Evolutionary conservation across 2,888 invertebrate species (phyloP), one percentile per base, ranked within the genome.

Genomic region (Lissocephala sabroskyi): DNA sequence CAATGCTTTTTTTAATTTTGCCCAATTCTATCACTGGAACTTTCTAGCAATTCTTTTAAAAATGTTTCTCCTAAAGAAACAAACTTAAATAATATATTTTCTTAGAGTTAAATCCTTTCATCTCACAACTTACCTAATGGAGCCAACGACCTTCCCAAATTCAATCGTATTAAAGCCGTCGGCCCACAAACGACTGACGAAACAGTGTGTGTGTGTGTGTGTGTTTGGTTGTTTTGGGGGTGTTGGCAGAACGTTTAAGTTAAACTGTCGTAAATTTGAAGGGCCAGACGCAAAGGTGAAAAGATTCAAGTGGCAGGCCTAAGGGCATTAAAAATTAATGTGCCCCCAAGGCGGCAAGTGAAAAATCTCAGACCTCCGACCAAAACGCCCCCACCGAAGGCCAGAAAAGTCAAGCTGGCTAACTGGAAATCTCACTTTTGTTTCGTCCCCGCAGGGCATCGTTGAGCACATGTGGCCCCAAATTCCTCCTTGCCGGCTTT

Each of bases 371-470:
- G 32, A 13, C 30, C n/a, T 32, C n/a, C n/a, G n/a, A n/a, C n/a
- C 30, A 26, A 26, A 26, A 30, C 9, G 10, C 28, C 23, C 40
- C 23, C 40, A 40, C 40, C 46, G 47, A 47, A 57, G 58, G 59
- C 54, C 63, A 54, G n/a, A 45, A 53, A 65, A 77, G 63, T 61
- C 59, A 61, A 63, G 10, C 18, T 29, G 28, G 11, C 23, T 36
- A 14, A 3, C 51, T 47, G 44, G 44, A 7, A 23, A 23, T 56
- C 56, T 59, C 50, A 51, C 54, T 66, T 60, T 56, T 46, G 45
- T 32, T 46, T 53, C 45, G 50, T 49, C 53, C 67, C 81, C 71
- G 59, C 56, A 62, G 79, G 81, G 80, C 62, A 76, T 75, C 81
- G 52, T 54, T 54, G 56, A 56, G 16, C 54, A 67, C 67, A 73